These are phyloP conservation scores for Nerophis lumbriciformis DNA, from an alignment of 2,113 vertebrate genomes.

Conservation along the genomic window DNA sequence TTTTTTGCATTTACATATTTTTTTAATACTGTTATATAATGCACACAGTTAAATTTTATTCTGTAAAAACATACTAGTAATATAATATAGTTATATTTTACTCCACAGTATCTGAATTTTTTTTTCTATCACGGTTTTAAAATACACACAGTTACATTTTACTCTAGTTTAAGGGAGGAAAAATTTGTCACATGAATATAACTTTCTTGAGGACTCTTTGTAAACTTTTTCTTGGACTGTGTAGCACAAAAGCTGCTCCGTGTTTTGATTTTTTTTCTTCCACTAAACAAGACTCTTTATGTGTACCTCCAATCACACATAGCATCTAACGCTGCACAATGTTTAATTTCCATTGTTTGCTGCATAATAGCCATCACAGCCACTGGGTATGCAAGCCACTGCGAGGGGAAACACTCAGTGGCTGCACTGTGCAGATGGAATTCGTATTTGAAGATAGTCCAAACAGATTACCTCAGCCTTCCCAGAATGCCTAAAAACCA, in stretches of 20 bases:
- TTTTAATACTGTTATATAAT: too few species aligned
- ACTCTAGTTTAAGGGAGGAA: too few species aligned
- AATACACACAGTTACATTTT: too few species aligned
- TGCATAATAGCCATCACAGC: constrained; percentile 59
- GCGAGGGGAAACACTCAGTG: constrained; percentile 59
- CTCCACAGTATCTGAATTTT: too few species aligned
- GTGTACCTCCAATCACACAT: constrained; percentile 65
- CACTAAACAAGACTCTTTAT: constrained; percentile 51
- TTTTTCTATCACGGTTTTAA: too few species aligned
- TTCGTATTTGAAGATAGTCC: constrained; percentile 62
- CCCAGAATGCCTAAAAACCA: constrained; percentile 18
- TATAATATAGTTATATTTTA: too few species aligned
- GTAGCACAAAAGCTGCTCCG: constrained; percentile 71
- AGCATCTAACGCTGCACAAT: constrained; percentile 68
- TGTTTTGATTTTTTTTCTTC: constrained; percentile 65
- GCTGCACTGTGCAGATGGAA: constrained; percentile 71
- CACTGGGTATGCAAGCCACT: constrained; percentile 50
- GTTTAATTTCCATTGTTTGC: constrained; percentile 74
- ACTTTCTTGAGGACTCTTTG: constrained; percentile 46
- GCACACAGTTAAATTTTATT: too few species aligned
- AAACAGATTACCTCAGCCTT: constrained; percentile 60
- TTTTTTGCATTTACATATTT: too few species aligned
- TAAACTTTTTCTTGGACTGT: constrained; percentile 45
- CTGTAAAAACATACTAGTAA: too few species aligned
- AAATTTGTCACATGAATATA: constrained; percentile 58